Evolutionary conservation across 2,797 vertebrate genomes (phyloP).

Genomic region (Phoebastria nigripes): DNA sequence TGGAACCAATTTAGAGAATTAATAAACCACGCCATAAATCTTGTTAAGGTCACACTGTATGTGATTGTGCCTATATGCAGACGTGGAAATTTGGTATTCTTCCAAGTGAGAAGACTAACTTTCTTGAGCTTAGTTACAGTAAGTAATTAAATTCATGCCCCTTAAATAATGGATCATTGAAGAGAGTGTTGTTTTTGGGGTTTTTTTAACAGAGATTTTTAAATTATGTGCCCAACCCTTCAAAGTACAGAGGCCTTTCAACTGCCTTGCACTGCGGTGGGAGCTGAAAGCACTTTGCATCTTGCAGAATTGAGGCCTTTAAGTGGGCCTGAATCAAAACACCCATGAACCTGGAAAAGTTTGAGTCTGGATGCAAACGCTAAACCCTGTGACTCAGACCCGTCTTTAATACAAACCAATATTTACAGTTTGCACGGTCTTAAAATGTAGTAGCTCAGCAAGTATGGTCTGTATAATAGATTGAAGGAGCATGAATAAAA

Average conservation of each 20-base stretch:
- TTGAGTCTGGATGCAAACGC: neutral
- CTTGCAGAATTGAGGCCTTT: neutral
- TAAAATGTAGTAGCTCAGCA: slow-evolving; percentile 8
- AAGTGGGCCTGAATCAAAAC: neutral
- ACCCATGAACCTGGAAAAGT: neutral
- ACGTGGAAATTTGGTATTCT: slow-evolving; percentile 69
- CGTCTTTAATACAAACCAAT: slow-evolving; percentile 1
- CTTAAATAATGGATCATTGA: slow-evolving; percentile 64
- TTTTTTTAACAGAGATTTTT: slow-evolving; percentile 22
- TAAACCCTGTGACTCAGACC: neutral
- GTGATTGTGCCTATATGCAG: slow-evolving; percentile 59
- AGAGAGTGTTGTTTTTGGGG: neutral
- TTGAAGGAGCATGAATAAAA: slow-evolving; percentile 40
- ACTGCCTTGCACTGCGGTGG: neutral
- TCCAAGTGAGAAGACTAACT: slow-evolving; percentile 63
- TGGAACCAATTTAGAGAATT: slow-evolving; percentile 72
- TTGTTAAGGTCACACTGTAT: slow-evolving; percentile 66
- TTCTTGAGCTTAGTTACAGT: slow-evolving; percentile 62
- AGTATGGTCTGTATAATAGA: slow-evolving; percentile 1
- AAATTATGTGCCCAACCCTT: slow-evolving; percentile 45
- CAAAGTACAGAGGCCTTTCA: slow-evolving; percentile 18
- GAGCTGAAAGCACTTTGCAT: neutral
- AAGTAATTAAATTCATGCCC: slow-evolving; percentile 66
- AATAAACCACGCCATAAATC: slow-evolving; percentile 71
- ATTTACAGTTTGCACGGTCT: slow-evolving; percentile 22